A percentile compares a stretch with the other conserved stretches of the same genome.
Conservation (phyloP, 2,797 vertebrate genomes). For the Falco concolor region DNA sequence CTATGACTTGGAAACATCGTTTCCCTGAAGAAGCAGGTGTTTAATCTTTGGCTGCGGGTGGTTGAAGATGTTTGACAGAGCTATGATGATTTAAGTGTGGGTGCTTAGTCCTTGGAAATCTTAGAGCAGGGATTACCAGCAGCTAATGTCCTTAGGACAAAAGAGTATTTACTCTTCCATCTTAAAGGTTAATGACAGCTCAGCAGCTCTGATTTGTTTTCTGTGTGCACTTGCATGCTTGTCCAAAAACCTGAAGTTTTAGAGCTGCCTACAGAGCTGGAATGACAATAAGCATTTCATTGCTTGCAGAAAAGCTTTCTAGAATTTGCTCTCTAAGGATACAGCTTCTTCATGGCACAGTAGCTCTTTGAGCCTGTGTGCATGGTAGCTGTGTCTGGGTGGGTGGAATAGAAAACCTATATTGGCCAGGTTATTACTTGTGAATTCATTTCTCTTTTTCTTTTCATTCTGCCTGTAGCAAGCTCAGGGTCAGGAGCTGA, state of each 20-base stretch:
- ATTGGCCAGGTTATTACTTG: neutral
- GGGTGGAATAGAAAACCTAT: neutral
- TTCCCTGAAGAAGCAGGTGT: slow-evolving; percentile 3
- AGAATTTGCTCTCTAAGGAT: neutral
- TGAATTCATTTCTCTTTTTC: neutral
- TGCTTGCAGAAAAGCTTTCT: neutral
- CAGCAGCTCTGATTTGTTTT: slow-evolving; percentile 3
- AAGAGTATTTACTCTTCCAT: neutral
- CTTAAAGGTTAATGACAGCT: slow-evolving; percentile 17
- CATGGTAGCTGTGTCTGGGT: neutral
- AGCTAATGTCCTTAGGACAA: slow-evolving; percentile 9
- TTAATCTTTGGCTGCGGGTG: slow-evolving; percentile 6
- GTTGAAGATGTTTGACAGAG: neutral
- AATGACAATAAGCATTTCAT: neutral
- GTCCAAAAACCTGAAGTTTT: neutral
- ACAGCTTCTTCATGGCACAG: neutral
- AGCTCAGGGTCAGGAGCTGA: neutral
- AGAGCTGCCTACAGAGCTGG: neutral
- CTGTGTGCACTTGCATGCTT: neutral
- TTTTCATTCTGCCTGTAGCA: neutral
- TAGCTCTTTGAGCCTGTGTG: neutral
- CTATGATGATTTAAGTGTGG: neutral
- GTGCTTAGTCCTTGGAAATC: slow-evolving; percentile 1
- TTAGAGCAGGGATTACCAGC: neutral
- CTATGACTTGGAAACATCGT: neutral